Conservation (phyloP, 1,140 invertebrate species). For the Sesamia nonagrioides region DNA sequence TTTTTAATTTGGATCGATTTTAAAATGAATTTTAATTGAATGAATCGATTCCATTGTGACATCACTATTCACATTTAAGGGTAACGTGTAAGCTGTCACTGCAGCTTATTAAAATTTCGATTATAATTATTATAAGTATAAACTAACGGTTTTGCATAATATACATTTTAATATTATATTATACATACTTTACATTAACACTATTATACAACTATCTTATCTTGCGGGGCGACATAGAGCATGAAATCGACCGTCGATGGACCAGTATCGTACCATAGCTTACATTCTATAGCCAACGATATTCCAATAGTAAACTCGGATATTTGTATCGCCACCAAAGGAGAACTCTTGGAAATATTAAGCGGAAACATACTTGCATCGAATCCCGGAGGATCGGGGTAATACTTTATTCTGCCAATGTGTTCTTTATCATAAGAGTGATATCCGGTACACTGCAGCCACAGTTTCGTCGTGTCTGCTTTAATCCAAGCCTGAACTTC, state of each 20-base stretch:
- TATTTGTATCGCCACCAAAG: constrained; percentile 74
- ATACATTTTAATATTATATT: constrained; percentile 17
- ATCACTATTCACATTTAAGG: no score
- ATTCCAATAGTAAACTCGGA: constrained; percentile 74
- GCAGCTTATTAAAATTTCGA: no score
- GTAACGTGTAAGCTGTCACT: no score
- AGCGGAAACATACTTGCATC: constrained; percentile 70
- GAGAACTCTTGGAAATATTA: constrained; percentile 57
- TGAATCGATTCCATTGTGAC: no score
- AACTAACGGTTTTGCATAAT: neutral
- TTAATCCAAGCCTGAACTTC: constrained; percentile 69
- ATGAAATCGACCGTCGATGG: constrained; percentile 70
- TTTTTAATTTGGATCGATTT: no score
- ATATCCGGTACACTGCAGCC: constrained; percentile 72
- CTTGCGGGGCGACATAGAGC: constrained; percentile 69
- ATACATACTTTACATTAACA: constrained; percentile 38
- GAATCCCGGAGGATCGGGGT: constrained; percentile 78
- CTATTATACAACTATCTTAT: constrained; percentile 10
- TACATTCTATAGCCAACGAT: constrained; percentile 75
- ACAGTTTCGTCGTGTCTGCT: constrained; percentile 66
- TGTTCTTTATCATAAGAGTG: constrained; percentile 78
- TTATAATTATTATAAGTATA: no score
- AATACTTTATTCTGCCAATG: constrained; percentile 72
- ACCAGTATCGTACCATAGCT: constrained; percentile 72
- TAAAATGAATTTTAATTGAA: no score